Evolutionary conservation across 2,113 vertebrate genomes (phyloP).

Genomic region (Fulmarus glacialis): DNA sequence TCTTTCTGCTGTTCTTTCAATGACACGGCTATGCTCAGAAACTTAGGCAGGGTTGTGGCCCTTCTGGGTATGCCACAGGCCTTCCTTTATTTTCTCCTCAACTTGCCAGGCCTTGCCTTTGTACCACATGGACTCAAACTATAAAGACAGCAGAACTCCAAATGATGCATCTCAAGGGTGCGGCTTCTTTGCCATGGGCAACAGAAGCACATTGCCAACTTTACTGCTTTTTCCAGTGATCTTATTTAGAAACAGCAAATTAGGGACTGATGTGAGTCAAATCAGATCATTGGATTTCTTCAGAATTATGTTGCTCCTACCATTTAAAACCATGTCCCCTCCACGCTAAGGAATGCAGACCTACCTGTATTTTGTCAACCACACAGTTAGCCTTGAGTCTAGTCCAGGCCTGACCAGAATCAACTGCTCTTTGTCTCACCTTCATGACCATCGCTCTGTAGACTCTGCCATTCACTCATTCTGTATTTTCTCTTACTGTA

Average conservation of each 20-base stretch:
- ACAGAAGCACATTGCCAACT: background rate
- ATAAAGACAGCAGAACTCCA: background rate
- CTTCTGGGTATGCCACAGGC: background rate
- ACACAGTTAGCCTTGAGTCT: background rate
- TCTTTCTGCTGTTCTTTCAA: background rate
- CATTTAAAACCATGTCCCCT: background rate
- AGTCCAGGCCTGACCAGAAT: background rate
- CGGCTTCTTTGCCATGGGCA: background rate
- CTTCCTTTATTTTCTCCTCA: background rate
- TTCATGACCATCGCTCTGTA: background rate
- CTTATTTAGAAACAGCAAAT: background rate
- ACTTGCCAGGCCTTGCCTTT: background rate
- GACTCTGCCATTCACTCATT: conserved; percentile 10
- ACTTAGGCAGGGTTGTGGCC: background rate
- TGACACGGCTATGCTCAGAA: background rate
- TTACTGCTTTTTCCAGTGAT: background rate
- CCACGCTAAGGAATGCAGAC: background rate
- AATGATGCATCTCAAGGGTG: background rate
- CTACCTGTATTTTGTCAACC: background rate
- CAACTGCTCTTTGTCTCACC: background rate
- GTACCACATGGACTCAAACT: background rate
- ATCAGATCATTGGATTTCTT: background rate
- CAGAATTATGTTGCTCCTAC: background rate
- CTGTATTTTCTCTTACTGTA: conserved; percentile 6
- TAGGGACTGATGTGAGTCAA: background rate